Conservation (phyloP, 2,888 invertebrate species). For the Bugula neritina region DNA sequence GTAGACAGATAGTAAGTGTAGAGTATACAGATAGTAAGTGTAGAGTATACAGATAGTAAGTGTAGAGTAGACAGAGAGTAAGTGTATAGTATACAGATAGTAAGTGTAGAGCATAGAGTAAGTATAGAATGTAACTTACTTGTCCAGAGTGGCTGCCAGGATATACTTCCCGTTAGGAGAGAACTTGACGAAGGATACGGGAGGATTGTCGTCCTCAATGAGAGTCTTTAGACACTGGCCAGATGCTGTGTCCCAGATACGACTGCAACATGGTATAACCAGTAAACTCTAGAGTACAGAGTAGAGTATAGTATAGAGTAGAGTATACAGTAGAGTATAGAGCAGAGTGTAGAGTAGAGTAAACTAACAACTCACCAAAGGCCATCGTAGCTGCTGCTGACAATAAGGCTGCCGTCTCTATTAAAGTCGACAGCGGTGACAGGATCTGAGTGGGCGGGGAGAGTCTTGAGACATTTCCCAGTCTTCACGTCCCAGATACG, state of each 20-base stretch:
- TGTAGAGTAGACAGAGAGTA: too few relatives aligned
- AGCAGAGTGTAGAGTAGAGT: too few relatives aligned
- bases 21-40: too few relatives aligned
- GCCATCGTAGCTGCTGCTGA: slow-evolving; percentile 97
- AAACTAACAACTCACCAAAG: slow-evolving; percentile 76
- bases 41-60: too few relatives aligned
- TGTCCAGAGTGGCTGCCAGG: slow-evolving; percentile 93
- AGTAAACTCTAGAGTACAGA: too few relatives aligned
- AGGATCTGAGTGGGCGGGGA: slow-evolving; percentile 98
- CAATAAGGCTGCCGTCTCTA: slow-evolving; percentile 95
- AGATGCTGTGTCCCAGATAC: slow-evolving; percentile 99
- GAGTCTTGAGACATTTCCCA: slow-evolving; percentile 92
- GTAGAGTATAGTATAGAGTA: too few relatives aligned
- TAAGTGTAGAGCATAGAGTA: too few relatives aligned
- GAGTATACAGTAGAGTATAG: too few relatives aligned
- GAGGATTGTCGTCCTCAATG: slow-evolving; percentile 97
- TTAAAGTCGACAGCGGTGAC: slow-evolving; percentile 95
- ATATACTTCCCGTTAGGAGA: slow-evolving; percentile 99
- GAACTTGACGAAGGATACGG: slow-evolving; percentile 98
- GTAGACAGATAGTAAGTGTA: too few relatives aligned
- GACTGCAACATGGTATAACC: too few relatives aligned
- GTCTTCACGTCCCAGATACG: slow-evolving; percentile 97
- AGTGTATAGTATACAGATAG: too few relatives aligned
- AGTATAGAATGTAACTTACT: slow-evolving; percentile 57
- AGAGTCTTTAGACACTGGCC: slow-evolving; percentile 98